Evolutionary conservation across 2,888 invertebrate genomes (phyloP).

Genomic region (Dicyrtomina minuta): DNA sequence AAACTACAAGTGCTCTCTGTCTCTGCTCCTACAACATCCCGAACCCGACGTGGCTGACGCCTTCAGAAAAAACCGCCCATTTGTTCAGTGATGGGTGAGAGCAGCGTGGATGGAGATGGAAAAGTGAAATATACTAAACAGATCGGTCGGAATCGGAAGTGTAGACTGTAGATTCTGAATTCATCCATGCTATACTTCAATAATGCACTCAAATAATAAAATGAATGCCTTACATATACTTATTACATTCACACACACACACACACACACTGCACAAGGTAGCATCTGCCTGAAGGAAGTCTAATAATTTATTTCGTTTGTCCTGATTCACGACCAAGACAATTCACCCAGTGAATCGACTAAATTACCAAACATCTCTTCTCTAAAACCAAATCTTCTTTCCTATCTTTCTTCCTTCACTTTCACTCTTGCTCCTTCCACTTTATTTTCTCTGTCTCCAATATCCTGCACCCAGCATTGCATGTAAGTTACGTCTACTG

Average conservation of each 20-base stretch:
- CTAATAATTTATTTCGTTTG: constrained; percentile 27
- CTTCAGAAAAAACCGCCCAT: not conserved
- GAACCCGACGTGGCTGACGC: not conserved
- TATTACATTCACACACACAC: too few relatives aligned
- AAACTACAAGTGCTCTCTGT: not conserved
- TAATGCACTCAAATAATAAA: too few relatives aligned
- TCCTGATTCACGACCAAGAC: constrained; percentile 24
- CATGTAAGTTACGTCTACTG: too few relatives aligned
- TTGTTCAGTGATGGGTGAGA: constrained; percentile 1
- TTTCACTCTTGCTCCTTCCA: not conserved
- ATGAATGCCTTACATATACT: too few relatives aligned
- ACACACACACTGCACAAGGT: not conserved
- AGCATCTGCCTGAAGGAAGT: constrained; percentile 19
- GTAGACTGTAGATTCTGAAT: too few relatives aligned
- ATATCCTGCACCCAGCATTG: too few relatives aligned
- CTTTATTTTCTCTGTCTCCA: not conserved
- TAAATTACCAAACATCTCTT: constrained; percentile 27
- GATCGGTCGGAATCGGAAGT: constrained; percentile 2
- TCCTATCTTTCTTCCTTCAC: not conserved
- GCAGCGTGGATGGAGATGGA: constrained; percentile 8
- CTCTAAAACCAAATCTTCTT: not conserved
- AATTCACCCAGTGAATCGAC: constrained; percentile 25
- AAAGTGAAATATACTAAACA: constrained; percentile 11
- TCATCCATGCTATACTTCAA: too few relatives aligned
- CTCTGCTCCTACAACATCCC: not conserved